Conservation (phyloP, 2,797 vertebrate genomes). For the Sebastolobus alascanus region DNA sequence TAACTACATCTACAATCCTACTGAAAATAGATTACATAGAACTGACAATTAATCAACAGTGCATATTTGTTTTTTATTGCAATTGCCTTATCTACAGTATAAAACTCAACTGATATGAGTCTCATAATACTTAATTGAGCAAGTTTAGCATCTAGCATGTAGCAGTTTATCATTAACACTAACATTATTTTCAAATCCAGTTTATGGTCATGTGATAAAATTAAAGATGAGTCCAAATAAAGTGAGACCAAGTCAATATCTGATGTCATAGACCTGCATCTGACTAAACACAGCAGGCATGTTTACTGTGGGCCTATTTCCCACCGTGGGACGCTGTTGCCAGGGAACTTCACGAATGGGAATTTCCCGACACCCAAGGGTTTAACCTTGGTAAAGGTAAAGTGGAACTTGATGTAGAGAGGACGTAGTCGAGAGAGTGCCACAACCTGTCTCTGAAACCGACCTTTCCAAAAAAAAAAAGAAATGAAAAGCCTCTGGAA, state of each 20-base stretch:
- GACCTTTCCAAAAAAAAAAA: constrained; percentile 42
- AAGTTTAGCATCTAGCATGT: background rate
- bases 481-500: constrained; percentile 54
- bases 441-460: constrained; percentile 43
- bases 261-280: constrained; percentile 1
- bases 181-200: background rate
- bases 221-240: background rate
- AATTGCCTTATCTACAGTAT: background rate
- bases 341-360: constrained; percentile 56
- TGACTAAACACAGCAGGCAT: constrained; percentile 45
- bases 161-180: background rate
- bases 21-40: background rate
- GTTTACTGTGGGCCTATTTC: constrained; percentile 53
- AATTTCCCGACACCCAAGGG: constrained; percentile 65
- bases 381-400: constrained; percentile 66
- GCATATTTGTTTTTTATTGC: background rate
- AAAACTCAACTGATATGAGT: background rate
- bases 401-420: constrained; percentile 29
- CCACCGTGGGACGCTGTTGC: constrained; percentile 56
- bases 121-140: background rate
- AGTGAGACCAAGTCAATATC: background rate
- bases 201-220: background rate
- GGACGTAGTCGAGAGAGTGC: constrained; percentile 2
- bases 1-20: background rate
- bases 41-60: background rate